phyloP scores from a whole-genome alignment of 1,140 invertebrate species.

The Calosoma granatense region DNA sequence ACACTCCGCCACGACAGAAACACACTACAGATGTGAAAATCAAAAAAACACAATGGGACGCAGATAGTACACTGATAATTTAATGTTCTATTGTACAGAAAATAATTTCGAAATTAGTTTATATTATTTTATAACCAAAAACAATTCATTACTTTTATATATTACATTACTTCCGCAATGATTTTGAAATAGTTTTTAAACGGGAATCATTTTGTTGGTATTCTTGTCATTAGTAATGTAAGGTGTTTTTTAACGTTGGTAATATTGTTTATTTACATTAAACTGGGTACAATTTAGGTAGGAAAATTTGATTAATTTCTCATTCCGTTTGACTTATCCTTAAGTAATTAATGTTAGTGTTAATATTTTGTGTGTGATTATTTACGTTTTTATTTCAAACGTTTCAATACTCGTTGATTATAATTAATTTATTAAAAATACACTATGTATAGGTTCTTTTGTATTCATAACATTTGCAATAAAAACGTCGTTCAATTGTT shows the following conservation, averaged over 20 bases:
- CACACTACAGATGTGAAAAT: constrained; percentile 12
- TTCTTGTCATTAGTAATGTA: no score
- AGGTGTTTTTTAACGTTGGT: no score
- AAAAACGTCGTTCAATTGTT: no score
- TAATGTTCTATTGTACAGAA: constrained; percentile 13
- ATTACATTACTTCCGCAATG: no score
- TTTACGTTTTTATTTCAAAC: no score
- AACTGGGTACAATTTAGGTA: no score
- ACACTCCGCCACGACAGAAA: constrained; percentile 26
- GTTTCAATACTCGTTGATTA: constrained; percentile 2
- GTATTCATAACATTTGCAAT: not conserved
- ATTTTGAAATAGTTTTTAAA: no score
- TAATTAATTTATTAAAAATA: not conserved
- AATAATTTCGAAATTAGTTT: not conserved
- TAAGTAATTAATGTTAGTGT: not conserved
- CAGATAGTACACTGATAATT: constrained; percentile 26
- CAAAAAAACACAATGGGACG: constrained; percentile 24
- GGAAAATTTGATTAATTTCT: no score
- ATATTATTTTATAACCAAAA: constrained; percentile 11
- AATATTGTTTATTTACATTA: no score
- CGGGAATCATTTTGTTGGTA: no score
- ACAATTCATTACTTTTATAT: no score
- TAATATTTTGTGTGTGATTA: not conserved
- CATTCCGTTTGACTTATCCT: no score
- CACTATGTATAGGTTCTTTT: not conserved